Evolutionary conservation across 2,888 invertebrate species (phyloP), one percentile per base, ranked within the genome.

Genomic region (Thera obeliscata): DNA sequence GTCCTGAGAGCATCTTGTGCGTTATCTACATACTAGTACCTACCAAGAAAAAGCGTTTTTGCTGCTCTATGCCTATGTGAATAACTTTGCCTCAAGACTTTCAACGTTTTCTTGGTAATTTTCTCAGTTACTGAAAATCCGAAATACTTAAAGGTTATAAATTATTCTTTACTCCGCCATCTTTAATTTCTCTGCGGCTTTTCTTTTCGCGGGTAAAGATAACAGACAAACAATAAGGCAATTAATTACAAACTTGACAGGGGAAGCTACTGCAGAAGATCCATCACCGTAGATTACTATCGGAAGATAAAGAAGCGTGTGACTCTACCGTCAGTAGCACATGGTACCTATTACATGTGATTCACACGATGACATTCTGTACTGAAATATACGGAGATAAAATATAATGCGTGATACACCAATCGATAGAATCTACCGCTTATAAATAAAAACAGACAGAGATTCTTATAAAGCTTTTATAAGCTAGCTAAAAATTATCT

Each of bases 281-380:
- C 59, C 48, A 62, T 67, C 62, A 62, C 12, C 33, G 2, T 12
- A 49, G 59, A 67, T 67, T 49, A 55, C 36, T n/a, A 54, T n/a
- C 12, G 11, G 11, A n/a, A 38, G 48, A 55, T 59, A 56, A 48
- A 50, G 57, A 33, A 55, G 35, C 60, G 56, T 65, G 56, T 61
- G 65, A 65, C 41, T 22, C 22, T 9, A 9, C 52, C 52, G 43
- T 9, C 22, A 43, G 46, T 35, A 56, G 49, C 56, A 49, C 55
- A 52, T 35, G 58, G 49, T 59, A 52, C 54, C 38, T 38, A 22
- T 38, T 38, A 41, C 7, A 1, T 41, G 41, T 41, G 41, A 41
- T 46, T 9, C 9, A 35, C 35, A 33, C 3, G 9, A 22, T 3
- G 33, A 60, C 43, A 50, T 38, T 59, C 36, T 38, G 60, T 33